These are phyloP conservation scores for Ricordea florida DNA, from an alignment of 92 coral and sea anemone genomes.

Conservation along the genomic window DNA sequence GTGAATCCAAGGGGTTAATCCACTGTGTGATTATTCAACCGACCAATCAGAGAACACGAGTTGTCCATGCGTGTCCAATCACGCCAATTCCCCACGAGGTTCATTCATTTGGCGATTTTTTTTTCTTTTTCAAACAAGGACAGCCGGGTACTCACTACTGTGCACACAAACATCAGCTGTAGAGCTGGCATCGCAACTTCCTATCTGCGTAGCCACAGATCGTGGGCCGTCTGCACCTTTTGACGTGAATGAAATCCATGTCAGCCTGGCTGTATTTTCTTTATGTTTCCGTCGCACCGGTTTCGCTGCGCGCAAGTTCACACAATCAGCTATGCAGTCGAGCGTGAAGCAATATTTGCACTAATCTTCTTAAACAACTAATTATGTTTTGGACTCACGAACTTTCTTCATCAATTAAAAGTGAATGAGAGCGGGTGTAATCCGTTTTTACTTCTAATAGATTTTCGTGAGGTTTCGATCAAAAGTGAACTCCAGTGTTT, in stretches of 20 bases:
- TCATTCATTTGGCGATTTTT: constrained; percentile 58
- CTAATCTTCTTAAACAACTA: background rate
- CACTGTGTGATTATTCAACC: constrained; percentile 54
- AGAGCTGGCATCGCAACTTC: too few species aligned
- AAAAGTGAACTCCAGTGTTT: too few species aligned
- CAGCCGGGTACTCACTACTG: constrained; percentile 3
- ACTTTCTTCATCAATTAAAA: too few species aligned
- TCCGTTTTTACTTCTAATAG: too few species aligned
- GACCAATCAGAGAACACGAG: constrained; percentile 80
- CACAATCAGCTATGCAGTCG: constrained; percentile 20
- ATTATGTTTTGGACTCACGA: constrained; percentile 12
- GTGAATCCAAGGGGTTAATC: constrained; percentile 82
- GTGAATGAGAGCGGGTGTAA: too few species aligned
- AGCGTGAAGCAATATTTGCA: constrained; percentile 34
- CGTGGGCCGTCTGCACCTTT: too few species aligned
- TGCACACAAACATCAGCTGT: too few species aligned
- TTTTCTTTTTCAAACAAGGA: constrained; percentile 2
- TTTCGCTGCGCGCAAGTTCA: constrained; percentile 15
- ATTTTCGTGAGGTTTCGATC: too few species aligned
- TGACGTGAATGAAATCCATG: too few species aligned
- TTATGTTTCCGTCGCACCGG: too few species aligned
- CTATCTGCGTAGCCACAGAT: too few species aligned
- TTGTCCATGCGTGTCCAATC: constrained; percentile 83
- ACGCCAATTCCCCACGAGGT: constrained; percentile 56
- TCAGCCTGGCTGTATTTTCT: too few species aligned